Conservation (phyloP, 2,888 invertebrate genomes). For the Noctua fimbriata region DNA sequence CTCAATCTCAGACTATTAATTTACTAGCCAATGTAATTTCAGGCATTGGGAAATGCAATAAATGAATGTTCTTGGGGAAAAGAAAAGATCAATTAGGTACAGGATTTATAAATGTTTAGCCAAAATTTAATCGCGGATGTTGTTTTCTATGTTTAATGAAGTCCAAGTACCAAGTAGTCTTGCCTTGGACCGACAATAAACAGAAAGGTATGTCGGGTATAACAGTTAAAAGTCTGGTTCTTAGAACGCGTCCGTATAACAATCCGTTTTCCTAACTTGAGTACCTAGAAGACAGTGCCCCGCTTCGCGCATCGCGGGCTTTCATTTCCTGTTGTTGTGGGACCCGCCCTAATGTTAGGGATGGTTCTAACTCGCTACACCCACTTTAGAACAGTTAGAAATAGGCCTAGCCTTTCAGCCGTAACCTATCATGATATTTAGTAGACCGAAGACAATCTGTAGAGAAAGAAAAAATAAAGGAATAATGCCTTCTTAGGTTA, state of each 20-base stretch:
- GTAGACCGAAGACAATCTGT: constrained; percentile 44
- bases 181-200: background rate
- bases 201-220: background rate
- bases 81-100: background rate
- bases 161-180: background rate
- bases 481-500: constrained; percentile 6
- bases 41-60: background rate
- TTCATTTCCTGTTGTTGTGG: constrained; percentile 55
- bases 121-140: background rate
- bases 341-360: constrained; percentile 61
- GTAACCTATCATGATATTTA: constrained; percentile 56
- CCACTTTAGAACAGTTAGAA: constrained; percentile 54
- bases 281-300: constrained; percentile 26
- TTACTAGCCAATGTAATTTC: background rate
- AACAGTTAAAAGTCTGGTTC: constrained; percentile 27
- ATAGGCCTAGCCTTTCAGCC: constrained; percentile 54
- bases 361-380: constrained; percentile 60
- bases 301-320: constrained; percentile 53
- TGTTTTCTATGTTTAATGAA: background rate
- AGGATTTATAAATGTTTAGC: background rate
- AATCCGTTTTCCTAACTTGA: constrained; percentile 26
- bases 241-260: constrained; percentile 8
- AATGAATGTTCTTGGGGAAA: background rate
- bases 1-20: background rate
- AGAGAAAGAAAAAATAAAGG: constrained; percentile 15